A percentile compares a stretch with the other conserved stretches of the same genome.
These are phyloP conservation scores for Porites australiensis DNA, from an alignment of 64 coral and sea anemone species.

Conservation along the genomic window DNA sequence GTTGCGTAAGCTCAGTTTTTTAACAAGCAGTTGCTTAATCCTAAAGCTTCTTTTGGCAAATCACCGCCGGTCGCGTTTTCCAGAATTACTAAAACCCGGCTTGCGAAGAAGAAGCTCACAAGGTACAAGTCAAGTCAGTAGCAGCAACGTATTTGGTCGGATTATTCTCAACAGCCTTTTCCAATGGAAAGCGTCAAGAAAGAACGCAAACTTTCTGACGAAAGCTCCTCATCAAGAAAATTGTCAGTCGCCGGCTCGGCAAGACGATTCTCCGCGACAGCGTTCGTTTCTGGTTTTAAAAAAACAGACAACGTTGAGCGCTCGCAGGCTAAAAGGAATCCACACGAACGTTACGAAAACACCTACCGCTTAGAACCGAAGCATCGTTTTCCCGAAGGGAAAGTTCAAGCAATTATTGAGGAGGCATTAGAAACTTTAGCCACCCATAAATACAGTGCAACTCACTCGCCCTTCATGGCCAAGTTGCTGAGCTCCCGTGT, in stretches of 20 bases:
- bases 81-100: neutral
- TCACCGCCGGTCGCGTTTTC: too few species aligned
- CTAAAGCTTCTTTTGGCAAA: too few species aligned
- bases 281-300: neutral
- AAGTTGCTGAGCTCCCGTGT: slow-evolving; percentile 72
- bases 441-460: slow-evolving; percentile 39
- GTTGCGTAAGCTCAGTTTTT: too few species aligned
- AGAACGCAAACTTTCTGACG: neutral
- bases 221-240: neutral
- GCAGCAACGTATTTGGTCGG: neutral
- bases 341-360: slow-evolving; percentile 24
- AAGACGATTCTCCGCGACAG: neutral
- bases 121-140: neutral
- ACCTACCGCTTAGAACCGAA: slow-evolving; percentile 67
- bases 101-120: neutral
- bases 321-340: neutral
- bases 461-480: slow-evolving; percentile 44
- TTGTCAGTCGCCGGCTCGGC: neutral
- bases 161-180: neutral
- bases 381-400: slow-evolving; percentile 48
- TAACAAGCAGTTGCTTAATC: too few species aligned
- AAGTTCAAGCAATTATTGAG: slow-evolving; percentile 57
- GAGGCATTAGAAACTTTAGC: slow-evolving; percentile 55
- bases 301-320: neutral
- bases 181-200: neutral